These are phyloP conservation scores for Oostethus manadensis DNA, from an alignment of 2,113 vertebrate species.

Conservation along the genomic window DNA sequence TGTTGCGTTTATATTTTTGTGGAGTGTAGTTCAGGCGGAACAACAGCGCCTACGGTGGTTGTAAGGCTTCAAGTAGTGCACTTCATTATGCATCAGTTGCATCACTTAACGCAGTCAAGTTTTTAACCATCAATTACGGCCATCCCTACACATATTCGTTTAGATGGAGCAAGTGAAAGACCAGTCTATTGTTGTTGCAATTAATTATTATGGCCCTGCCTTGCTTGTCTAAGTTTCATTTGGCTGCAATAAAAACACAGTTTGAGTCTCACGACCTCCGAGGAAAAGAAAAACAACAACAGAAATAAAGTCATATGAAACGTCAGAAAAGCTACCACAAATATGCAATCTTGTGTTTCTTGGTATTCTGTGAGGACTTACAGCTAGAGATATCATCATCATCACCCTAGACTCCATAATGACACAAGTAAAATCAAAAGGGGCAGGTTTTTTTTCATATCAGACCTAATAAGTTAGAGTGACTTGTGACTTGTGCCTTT, in stretches of 20 bases:
- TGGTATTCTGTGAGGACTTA: conserved; percentile 28
- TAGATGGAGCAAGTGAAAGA: conserved; percentile 13
- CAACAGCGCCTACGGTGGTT: no score
- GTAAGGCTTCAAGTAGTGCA: no score
- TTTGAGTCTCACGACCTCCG: conserved; percentile 47
- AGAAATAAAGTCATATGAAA: conserved; percentile 66
- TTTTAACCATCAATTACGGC: not conserved
- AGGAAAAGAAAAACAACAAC: conserved; percentile 51
- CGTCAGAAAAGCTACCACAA: conserved; percentile 24
- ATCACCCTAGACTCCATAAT: conserved; percentile 73
- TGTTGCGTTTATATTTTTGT: no score
- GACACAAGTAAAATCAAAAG: conserved; percentile 69
- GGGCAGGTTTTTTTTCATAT: conserved; percentile 88
- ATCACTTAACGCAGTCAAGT: not conserved
- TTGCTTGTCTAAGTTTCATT: conserved; percentile 24
- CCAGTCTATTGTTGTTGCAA: conserved; percentile 28
- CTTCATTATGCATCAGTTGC: not conserved
- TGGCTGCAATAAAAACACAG: conserved; percentile 22
- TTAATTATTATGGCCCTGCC: conserved; percentile 29
- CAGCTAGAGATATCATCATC: conserved; percentile 76
- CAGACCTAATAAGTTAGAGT: conserved; percentile 88
- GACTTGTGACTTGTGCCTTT: conserved; percentile 86
- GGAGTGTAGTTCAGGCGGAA: no score
- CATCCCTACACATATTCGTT: conserved; percentile 17
- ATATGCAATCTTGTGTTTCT: conserved; percentile 41